These are phyloP conservation scores for Archips xylosteana DNA, from an alignment of 2,888 invertebrate genomes.

Conservation along the genomic window DNA sequence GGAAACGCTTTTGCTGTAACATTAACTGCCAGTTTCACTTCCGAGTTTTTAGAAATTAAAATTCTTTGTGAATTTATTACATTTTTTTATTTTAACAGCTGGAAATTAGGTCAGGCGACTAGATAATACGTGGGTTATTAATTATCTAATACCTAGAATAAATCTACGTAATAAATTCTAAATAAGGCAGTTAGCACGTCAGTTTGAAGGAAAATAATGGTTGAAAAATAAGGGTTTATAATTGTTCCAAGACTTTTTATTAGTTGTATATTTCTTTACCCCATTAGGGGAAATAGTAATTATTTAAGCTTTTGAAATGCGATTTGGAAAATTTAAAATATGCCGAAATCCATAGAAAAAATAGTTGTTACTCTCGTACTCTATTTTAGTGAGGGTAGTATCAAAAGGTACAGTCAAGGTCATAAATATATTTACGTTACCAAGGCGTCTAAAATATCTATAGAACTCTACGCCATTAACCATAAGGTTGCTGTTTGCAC, in stretches of 20 bases:
- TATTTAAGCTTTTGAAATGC: background rate
- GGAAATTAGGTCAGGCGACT: background rate
- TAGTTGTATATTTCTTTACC: background rate
- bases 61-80: background rate
- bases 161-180: background rate
- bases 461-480: no score
- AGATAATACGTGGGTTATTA: background rate
- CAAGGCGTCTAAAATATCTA: no score
- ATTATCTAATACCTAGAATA: background rate
- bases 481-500: no score
- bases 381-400: background rate
- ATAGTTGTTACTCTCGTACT: no score
- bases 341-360: background rate
- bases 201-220: background rate
- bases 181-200: background rate
- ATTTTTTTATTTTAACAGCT: background rate
- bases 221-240: background rate
- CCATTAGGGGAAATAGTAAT: no score
- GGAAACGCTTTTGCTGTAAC: background rate
- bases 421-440: no score
- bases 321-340: background rate
- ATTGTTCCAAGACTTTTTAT: background rate
- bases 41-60: background rate
- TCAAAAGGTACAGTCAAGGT: no score
- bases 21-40: conserved; percentile 20